phyloP scores from a whole-genome alignment of 1,140 invertebrate genomes.

The Drosophila mauritiana region DNA sequence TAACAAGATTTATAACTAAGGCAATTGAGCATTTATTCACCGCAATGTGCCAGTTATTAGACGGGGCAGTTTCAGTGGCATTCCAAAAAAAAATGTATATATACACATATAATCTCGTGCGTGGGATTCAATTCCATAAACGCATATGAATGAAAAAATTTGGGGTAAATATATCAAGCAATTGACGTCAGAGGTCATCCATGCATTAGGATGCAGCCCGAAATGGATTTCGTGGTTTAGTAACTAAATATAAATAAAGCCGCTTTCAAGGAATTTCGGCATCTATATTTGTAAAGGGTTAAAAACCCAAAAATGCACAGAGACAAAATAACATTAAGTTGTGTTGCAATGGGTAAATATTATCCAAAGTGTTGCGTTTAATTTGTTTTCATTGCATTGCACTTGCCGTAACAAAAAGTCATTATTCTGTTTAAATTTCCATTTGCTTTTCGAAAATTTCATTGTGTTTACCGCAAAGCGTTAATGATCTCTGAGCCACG shows the following conservation, averaged over 20 bases:
- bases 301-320: background rate
- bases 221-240: too few relatives aligned
- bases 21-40: constrained; percentile 35
- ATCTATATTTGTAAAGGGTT: background rate
- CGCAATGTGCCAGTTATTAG: constrained; percentile 26
- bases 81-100: constrained; percentile 2
- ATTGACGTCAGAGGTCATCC: constrained; percentile 20
- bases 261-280: too few relatives aligned
- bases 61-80: constrained; percentile 17
- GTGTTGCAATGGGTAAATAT: background rate
- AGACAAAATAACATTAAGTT: too few relatives aligned
- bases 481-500: constrained; percentile 31
- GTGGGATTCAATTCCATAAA: constrained; percentile 4
- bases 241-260: too few relatives aligned
- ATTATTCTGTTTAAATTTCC: background rate
- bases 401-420: background rate
- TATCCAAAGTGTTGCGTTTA: background rate
- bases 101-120: background rate
- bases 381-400: background rate
- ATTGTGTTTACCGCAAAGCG: constrained; percentile 3
- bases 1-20: constrained; percentile 33
- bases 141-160: constrained; percentile 2
- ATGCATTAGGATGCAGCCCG: background rate
- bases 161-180: constrained; percentile 6
- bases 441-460: background rate